Evolutionary conservation across 2,888 invertebrate genomes (phyloP).

Genomic region (Heliconius aoede): DNA sequence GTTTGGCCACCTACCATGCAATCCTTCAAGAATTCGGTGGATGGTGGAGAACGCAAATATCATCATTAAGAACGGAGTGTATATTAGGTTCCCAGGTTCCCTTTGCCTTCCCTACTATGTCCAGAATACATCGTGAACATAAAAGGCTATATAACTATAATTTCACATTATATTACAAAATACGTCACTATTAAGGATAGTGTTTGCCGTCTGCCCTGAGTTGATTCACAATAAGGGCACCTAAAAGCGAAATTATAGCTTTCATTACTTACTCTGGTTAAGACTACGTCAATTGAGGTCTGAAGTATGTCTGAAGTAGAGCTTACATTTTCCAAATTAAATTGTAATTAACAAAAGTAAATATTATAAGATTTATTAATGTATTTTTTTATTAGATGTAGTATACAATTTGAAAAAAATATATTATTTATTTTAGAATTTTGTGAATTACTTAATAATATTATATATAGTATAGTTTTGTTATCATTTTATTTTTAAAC

Average conservation of each 20-base stretch:
- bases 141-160: no score
- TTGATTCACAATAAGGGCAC: neutral
- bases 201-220: neutral
- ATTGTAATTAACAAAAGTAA: neutral
- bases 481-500: no score
- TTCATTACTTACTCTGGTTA: slow-evolving; percentile 7
- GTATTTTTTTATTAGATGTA: neutral
- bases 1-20: no score
- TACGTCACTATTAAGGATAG: neutral
- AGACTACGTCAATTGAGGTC: neutral
- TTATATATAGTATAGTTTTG: no score
- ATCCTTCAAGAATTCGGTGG: no score
- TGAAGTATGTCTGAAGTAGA: neutral
- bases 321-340: neutral
- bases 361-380: neutral
- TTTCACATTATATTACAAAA: neutral
- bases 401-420: neutral
- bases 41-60: no score
- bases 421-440: neutral
- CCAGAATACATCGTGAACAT: neutral
- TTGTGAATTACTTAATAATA: no score
- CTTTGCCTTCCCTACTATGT: neutral
- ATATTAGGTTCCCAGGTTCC: neutral
- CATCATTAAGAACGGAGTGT: no score
- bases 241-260: neutral